A percentile compares a stretch with the other conserved stretches of the same genome.
These are phyloP conservation scores for Hirtodrosophila cameraria DNA, from an alignment of 2,888 invertebrate species.

Conservation along the genomic window DNA sequence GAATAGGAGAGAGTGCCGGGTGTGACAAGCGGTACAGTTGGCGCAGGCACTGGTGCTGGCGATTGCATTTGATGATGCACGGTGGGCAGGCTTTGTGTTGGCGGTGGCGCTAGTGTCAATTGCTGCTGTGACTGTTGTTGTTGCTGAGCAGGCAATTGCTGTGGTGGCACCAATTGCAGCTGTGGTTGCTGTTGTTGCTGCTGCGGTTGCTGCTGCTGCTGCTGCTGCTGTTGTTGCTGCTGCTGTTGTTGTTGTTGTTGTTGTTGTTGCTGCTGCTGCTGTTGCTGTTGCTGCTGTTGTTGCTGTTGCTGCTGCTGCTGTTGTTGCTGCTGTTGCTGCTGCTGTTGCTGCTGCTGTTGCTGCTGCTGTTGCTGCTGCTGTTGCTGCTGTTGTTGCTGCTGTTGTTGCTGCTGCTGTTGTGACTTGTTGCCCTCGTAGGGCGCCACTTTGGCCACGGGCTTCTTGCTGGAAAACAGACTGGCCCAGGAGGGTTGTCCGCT, in stretches of 20 bases:
- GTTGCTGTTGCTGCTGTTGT: slow-evolving; percentile 75
- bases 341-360: neutral
- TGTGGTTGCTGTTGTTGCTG: slow-evolving; percentile 13
- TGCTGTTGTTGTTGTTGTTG: slow-evolving; percentile 16
- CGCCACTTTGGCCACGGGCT: slow-evolving; percentile 87
- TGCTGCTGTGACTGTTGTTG: slow-evolving; percentile 30
- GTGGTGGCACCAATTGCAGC: slow-evolving; percentile 14
- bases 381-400: slow-evolving; percentile 2
- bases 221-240: slow-evolving; percentile 84
- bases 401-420: slow-evolving; percentile 33
- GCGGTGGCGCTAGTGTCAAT: slow-evolving; percentile 8
- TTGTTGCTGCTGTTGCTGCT: slow-evolving; percentile 16
- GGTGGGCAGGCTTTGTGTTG: slow-evolving; percentile 39
- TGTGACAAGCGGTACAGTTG: slow-evolving; percentile 71
- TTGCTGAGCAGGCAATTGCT: slow-evolving; percentile 18
- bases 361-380: slow-evolving; percentile 15
- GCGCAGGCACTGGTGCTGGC: slow-evolving; percentile 66
- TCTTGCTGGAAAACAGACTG: slow-evolving; percentile 87
- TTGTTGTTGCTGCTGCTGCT: slow-evolving; percentile 9
- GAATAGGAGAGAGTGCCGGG: slow-evolving; percentile 83
- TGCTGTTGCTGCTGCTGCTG: slow-evolving; percentile 80
- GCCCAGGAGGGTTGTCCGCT: slow-evolving; percentile 86
- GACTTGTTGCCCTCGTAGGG: slow-evolving; percentile 85
- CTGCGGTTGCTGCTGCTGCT: slow-evolving; percentile 48
- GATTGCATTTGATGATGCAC: slow-evolving; percentile 65